phyloP scores from a whole-genome alignment of 2,797 vertebrate genomes.

The Cirrhinus molitorella region DNA sequence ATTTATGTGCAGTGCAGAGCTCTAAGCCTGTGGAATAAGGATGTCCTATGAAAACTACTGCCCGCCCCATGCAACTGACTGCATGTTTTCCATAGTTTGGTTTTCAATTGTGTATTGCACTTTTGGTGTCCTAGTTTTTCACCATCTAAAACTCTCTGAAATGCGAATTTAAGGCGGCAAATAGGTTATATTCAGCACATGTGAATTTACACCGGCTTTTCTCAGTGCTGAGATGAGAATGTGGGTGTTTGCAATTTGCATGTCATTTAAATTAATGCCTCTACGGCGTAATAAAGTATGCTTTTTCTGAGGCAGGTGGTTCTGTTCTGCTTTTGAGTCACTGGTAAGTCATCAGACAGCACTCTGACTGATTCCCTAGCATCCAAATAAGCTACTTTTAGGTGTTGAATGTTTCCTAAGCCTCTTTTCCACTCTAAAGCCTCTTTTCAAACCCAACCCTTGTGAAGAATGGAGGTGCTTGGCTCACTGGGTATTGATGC shows the following conservation, averaged over 20 bases:
- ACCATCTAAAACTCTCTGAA: constrained; percentile 4
- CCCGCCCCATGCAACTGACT: constrained; percentile 23
- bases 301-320: constrained; percentile 11
- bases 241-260: constrained; percentile 50
- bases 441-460: constrained; percentile 71
- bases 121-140: constrained; percentile 17
- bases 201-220: constrained; percentile 23
- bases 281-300: constrained; percentile 31
- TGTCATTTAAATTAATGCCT: constrained; percentile 47
- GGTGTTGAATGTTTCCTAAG: constrained; percentile 37
- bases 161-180: neutral
- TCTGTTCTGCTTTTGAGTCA: constrained; percentile 31
- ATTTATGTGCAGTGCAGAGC: constrained; percentile 45
- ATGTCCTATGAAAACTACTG: constrained; percentile 15
- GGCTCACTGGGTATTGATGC: constrained; percentile 75
- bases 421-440: constrained; percentile 30
- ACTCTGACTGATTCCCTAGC: neutral
- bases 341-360: constrained; percentile 20
- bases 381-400: constrained; percentile 35
- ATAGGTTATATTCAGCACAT: constrained; percentile 42
- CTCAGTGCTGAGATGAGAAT: constrained; percentile 24
- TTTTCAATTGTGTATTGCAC: constrained; percentile 20
- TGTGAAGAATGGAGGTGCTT: constrained; percentile 80
- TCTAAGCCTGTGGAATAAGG: constrained; percentile 29
- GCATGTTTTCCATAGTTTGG: neutral